phyloP scores from a whole-genome alignment of 2,113 vertebrate genomes.

The Orientallactaga bullata region DNA sequence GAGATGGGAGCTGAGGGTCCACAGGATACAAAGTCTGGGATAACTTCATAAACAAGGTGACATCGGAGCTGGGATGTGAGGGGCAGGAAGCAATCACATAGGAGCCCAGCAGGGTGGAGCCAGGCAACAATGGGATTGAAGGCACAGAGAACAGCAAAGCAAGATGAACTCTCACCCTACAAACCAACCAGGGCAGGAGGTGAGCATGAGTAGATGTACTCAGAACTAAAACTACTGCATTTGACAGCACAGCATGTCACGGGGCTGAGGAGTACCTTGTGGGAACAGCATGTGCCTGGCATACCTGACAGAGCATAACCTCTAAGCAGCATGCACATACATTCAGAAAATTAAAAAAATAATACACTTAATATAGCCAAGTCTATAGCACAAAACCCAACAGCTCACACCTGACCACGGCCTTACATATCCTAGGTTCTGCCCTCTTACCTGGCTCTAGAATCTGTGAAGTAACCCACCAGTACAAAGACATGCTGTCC shows the following conservation, averaged over 20 bases:
- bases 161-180: background rate
- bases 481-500: accelerated
- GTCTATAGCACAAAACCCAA: background rate
- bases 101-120: background rate
- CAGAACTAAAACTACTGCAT: accelerated
- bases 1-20: background rate
- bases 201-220: background rate
- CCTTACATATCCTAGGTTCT: accelerated
- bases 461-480: accelerated
- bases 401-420: accelerated
- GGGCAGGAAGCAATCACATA: background rate
- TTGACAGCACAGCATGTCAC: too few species aligned
- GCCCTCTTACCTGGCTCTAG: background rate
- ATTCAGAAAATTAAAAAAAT: background rate
- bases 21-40: background rate
- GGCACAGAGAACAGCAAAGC: accelerated
- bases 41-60: background rate
- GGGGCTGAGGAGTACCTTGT: background rate
- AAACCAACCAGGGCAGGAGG: background rate
- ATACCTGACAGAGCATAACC: background rate
- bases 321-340: background rate
- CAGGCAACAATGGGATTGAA: background rate
- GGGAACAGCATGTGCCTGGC: background rate
- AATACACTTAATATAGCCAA: background rate
- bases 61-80: background rate